Conservation (phyloP, 2,113 vertebrate genomes). For the Phodopus roborovskii region DNA sequence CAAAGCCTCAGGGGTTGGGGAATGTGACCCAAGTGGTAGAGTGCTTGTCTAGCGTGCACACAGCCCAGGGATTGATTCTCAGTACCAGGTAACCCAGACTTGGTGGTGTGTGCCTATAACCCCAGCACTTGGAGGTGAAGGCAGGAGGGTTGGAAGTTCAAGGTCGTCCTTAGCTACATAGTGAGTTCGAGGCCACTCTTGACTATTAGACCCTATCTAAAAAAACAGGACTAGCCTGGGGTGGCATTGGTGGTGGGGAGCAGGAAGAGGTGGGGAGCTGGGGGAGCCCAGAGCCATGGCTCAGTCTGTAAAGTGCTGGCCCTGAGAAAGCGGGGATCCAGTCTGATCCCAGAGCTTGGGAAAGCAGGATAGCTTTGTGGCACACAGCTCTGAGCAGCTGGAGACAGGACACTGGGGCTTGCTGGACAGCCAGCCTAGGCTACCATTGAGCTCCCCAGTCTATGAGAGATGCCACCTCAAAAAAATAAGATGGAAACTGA, state of each 20-base stretch:
- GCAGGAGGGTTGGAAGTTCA: background rate
- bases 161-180: background rate
- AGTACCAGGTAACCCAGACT: background rate
- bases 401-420: background rate
- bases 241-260: too few relatives aligned
- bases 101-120: background rate
- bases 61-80: background rate
- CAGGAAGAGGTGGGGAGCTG: too few relatives aligned
- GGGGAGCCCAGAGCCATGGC: background rate
- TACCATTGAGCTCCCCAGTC: background rate
- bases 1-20: background rate
- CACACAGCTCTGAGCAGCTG: background rate
- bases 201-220: background rate
- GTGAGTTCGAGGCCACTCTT: background rate
- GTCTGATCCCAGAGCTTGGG: background rate
- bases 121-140: background rate
- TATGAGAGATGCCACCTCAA: background rate
- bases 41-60: background rate
- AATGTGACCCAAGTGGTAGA: background rate
- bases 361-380: fast-evolving
- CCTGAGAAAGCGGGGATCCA: too few relatives aligned
- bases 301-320: background rate
- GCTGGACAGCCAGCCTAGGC: background rate
- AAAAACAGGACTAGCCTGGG: too few relatives aligned
- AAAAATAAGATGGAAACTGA: background rate